Evolutionary conservation across 2,113 vertebrate genomes (phyloP).

Genomic region (Ciconia stormi): DNA sequence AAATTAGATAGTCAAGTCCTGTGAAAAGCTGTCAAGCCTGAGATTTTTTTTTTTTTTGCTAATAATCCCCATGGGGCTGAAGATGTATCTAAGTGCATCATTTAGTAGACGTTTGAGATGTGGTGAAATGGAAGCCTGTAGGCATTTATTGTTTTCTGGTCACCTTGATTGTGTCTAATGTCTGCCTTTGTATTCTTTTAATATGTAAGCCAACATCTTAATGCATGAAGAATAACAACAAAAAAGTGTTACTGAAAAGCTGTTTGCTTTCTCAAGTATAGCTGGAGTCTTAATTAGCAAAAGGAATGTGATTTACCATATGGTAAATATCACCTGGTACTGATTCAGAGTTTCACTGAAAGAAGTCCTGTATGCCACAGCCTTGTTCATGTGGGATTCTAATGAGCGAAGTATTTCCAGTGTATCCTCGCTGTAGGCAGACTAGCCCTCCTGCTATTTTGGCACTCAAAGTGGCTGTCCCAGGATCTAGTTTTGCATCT

Average conservation of each 20-base stretch:
- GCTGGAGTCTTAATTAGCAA: not conserved
- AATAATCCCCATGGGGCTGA: not conserved
- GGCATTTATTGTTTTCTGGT: not conserved
- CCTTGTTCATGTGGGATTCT: not conserved
- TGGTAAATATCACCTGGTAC: not conserved
- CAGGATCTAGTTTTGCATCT: not conserved
- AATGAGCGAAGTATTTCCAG: not conserved
- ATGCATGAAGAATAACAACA: not conserved
- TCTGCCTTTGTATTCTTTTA: not conserved
- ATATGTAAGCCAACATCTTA: not conserved
- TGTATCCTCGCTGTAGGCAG: not conserved
- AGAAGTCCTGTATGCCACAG: not conserved
- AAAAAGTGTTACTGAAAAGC: not conserved
- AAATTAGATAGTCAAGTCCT: not conserved
- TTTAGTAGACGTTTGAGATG: not conserved
- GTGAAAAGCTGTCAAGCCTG: not conserved
- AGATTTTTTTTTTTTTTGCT: not conserved
- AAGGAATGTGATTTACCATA: not conserved
- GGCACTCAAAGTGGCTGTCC: not conserved
- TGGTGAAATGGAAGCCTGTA: not conserved
- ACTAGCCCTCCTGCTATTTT: not conserved
- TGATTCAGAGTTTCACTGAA: not conserved
- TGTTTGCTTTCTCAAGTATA: not conserved
- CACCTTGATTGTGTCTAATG: not conserved
- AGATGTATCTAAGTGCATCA: not conserved